Conservation (phyloP, 2,888 invertebrate species). For the Ypsolopha scabrella region DNA sequence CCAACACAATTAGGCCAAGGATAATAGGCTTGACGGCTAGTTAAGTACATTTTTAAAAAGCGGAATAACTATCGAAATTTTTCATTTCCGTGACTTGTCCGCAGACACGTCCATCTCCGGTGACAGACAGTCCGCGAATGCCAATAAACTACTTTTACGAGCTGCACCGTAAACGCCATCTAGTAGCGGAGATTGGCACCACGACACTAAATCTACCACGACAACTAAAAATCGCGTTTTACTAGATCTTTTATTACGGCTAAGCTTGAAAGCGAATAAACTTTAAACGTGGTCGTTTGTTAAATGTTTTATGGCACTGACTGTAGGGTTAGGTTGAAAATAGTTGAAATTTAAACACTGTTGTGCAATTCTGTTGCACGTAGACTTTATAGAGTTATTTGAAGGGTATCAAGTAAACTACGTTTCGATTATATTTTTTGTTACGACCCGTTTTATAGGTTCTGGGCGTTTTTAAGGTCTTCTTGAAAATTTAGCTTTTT, state of each 20-base stretch:
- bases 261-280: conserved; percentile 44
- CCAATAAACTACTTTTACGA: conserved; percentile 47
- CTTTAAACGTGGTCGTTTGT: conserved; percentile 52
- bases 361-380: background rate
- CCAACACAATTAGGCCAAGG: too few species aligned
- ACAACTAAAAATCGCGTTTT: conserved; percentile 23
- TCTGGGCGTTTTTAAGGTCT: too few species aligned
- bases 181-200: conserved; percentile 50
- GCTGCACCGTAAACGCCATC: conserved; percentile 42
- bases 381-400: background rate
- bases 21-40: too few species aligned
- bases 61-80: conserved; percentile 5
- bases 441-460: background rate
- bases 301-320: conserved; percentile 23
- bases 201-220: conserved; percentile 30
- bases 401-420: background rate
- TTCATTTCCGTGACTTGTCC: background rate
- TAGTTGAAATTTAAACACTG: conserved; percentile 1
- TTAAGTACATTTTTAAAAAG: too few species aligned
- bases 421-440: background rate
- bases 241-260: conserved; percentile 44
- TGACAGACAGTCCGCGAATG: conserved; percentile 26
- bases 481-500: too few species aligned
- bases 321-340: background rate
- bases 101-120: conserved; percentile 16